phyloP scores from a whole-genome alignment of 2,113 vertebrate species.

The Pangasianodon hypophthalmus region DNA sequence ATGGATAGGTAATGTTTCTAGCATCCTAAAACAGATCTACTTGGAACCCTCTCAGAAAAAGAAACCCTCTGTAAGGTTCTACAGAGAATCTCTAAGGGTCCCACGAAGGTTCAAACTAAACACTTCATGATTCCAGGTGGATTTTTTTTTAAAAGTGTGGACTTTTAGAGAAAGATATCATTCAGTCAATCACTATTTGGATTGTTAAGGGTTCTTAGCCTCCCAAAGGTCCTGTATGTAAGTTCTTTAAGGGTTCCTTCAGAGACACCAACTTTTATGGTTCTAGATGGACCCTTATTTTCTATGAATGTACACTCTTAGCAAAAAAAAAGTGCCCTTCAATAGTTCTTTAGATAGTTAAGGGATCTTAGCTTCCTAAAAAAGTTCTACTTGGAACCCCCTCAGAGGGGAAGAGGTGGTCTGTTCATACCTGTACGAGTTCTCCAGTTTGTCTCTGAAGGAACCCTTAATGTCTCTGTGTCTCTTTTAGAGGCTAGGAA shows the following conservation, averaged over 20 bases:
- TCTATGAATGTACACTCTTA: neutral
- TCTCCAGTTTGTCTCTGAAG: neutral
- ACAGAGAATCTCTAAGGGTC: neutral
- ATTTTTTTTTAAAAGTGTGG: neutral
- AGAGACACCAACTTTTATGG: neutral
- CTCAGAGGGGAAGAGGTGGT: neutral
- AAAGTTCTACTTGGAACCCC: neutral
- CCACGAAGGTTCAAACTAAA: neutral
- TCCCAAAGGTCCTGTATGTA: neutral
- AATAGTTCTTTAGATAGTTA: neutral
- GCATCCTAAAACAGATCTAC: neutral
- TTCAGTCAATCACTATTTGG: neutral
- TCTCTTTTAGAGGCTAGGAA: neutral
- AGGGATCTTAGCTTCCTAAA: neutral
- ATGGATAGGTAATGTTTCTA: neutral
- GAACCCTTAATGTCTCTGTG: neutral
- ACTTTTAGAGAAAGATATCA: neutral
- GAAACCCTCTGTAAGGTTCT: neutral
- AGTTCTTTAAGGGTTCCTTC: neutral
- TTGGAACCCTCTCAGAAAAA: neutral
- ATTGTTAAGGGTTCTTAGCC: neutral
- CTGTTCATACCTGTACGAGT: neutral
- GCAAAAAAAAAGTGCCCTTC: neutral
- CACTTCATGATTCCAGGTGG: neutral
- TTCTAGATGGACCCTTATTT: neutral